phyloP scores from a whole-genome alignment of 2,888 invertebrate genomes.

The Hypercompe scribonia region DNA sequence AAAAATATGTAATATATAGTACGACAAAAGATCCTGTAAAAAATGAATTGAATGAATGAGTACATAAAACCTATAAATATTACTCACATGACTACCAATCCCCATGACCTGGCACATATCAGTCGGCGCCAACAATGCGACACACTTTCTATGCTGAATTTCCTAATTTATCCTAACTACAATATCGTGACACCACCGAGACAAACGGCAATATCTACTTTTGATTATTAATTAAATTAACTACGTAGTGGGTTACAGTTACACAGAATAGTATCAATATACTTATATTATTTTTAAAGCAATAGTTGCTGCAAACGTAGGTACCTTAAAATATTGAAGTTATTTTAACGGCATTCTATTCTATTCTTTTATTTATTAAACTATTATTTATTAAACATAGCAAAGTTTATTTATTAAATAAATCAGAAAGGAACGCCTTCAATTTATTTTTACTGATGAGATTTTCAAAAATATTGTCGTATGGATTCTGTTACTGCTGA shows the following conservation, averaged over 20 bases:
- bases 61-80: slow-evolving; percentile 69
- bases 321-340: neutral
- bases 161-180: slow-evolving; percentile 65
- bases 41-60: neutral
- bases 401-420: too few relatives aligned
- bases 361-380: too few relatives aligned
- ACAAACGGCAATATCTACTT: neutral
- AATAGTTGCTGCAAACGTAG: neutral
- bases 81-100: slow-evolving; percentile 71
- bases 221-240: neutral
- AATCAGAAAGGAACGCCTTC: too few relatives aligned
- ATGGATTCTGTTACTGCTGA: too few relatives aligned
- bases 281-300: neutral
- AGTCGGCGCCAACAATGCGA: slow-evolving; percentile 74
- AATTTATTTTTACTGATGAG: too few relatives aligned
- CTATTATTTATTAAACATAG: too few relatives aligned
- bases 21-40: neutral
- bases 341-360: neutral
- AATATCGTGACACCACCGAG: slow-evolving; percentile 48
- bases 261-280: neutral
- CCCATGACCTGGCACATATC: slow-evolving; percentile 76
- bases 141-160: slow-evolving; percentile 70
- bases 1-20: neutral
- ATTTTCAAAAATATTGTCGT: too few relatives aligned
- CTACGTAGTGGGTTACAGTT: neutral